Evolutionary conservation across 2,113 vertebrate genomes (phyloP), one percentile per base, ranked within the genome.

Genomic region (Elephas maximus): DNA sequence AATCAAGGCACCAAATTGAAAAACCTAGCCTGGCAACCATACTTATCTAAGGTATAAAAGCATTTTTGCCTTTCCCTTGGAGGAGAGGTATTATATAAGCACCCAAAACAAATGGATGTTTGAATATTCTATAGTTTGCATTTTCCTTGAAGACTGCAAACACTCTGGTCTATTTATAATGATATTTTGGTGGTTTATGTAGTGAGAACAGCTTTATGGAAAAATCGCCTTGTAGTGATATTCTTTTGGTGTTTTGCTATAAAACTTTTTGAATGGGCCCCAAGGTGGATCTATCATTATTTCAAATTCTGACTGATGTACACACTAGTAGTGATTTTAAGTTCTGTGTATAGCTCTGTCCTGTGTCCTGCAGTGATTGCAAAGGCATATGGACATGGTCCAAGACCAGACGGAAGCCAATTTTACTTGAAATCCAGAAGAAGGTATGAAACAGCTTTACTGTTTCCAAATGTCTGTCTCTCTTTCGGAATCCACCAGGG

Each of bases 1-100:
- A 96, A 94, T 88, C 6, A 91, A 93, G 71, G 26, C 8, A 79
- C 41, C 51, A 94, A 88, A n/a, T 65, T 94, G 37, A 87, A 96
- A 57, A 77, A 62, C 65, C 10, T 77, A 92, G 15, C n/a, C 88
- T 95, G 57, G 84, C 44, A 76, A 71, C 24, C 15, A 63, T 2
- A 14, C 10, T 87, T 18, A 51, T 10, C 71, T 18, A 91, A 60
- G 60, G 20, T 14, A 37, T 91, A 44, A 83, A 83, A 62, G 3
- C 45, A 30, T 82, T 91, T 76, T 89, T 69, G 15, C 28, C 78
- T 7, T 86, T 73, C 91, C 79, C 69, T 95, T 77, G 15, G 73
- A 93, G 33, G 17, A 65, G 57, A 93, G 6, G 4, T 37, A 71
- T 88, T 88, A 74, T 7, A 69, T 67, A 94, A 94, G 28, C 1